Conservation (phyloP, 1,140 invertebrate genomes). For the Microplitis demolitor region DNA sequence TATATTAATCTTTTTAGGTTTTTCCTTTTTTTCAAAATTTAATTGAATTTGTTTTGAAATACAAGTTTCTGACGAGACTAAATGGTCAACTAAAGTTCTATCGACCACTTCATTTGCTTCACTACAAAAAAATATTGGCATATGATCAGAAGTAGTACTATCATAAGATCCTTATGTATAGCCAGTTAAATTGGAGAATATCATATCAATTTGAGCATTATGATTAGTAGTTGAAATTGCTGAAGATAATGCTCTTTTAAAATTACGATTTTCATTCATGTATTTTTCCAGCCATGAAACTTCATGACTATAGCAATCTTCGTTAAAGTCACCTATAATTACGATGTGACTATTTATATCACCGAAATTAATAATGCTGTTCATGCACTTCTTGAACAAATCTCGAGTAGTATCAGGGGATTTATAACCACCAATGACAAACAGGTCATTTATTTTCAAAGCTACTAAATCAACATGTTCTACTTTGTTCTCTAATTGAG, state of each 20-base stretch:
- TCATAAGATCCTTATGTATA: neutral
- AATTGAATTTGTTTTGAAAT: neutral
- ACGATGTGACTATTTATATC: neutral
- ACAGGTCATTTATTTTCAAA: neutral
- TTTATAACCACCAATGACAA: neutral
- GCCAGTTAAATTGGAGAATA: neutral
- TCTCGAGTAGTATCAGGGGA: neutral
- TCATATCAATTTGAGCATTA: constrained; percentile 11
- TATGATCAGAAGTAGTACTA: constrained; percentile 8
- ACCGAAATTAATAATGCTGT: neutral
- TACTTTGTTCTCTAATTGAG: neutral
- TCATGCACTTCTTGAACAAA: neutral
- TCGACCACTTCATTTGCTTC: neutral
- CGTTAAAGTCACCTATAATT: neutral
- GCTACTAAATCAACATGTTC: neutral
- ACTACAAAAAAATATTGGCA: constrained; percentile 3
- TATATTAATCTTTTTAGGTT: too few relatives aligned
- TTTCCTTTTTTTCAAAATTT: too few relatives aligned
- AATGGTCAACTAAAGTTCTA: neutral
- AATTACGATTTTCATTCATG: neutral
- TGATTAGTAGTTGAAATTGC: neutral
- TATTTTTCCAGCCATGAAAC: constrained; percentile 8
- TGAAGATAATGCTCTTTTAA: neutral
- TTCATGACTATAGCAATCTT: neutral
- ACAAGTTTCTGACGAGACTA: neutral